These are phyloP conservation scores for Pachypanchax playfairii DNA, from an alignment of 2,113 vertebrate species.

Conservation along the genomic window DNA sequence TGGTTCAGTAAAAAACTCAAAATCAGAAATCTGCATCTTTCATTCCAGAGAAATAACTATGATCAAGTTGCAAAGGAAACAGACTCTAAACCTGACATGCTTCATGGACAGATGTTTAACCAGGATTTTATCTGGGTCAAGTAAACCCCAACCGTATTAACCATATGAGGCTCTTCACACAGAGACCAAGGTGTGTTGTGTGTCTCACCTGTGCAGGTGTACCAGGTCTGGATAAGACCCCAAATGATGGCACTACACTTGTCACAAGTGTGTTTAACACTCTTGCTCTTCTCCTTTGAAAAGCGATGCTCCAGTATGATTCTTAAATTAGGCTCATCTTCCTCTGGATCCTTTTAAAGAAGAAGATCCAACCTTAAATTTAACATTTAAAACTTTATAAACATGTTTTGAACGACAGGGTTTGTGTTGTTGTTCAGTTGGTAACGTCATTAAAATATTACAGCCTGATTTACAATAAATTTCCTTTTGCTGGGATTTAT, in stretches of 20 bases:
- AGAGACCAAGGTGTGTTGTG: not conserved
- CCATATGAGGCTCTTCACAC: no score
- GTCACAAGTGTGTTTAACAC: slow-evolving; percentile 95
- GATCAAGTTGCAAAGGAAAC: no score
- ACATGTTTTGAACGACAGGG: not conserved
- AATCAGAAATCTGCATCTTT: not conserved
- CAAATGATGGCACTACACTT: slow-evolving; percentile 95
- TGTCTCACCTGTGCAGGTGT: slow-evolving; percentile 93
- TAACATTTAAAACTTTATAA: not conserved
- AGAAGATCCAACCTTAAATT: not conserved
- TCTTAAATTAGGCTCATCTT: slow-evolving; percentile 92
- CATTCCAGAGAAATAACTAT: not conserved
- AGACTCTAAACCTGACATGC: no score
- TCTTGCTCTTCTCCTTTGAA: slow-evolving; percentile 98
- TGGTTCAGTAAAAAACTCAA: not conserved
- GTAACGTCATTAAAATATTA: not conserved
- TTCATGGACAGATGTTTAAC: no score
- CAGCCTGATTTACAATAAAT: not conserved
- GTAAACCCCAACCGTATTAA: no score
- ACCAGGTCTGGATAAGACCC: slow-evolving; percentile 99
- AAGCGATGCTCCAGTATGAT: slow-evolving; percentile 93
- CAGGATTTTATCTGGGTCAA: no score
- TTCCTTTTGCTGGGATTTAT: not conserved
- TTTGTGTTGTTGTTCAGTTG: no score
- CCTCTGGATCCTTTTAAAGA: slow-evolving; percentile 86